These are phyloP conservation scores for Oncopodura yosiiana DNA, from an alignment of 1,140 invertebrate genomes.

Conservation along the genomic window DNA sequence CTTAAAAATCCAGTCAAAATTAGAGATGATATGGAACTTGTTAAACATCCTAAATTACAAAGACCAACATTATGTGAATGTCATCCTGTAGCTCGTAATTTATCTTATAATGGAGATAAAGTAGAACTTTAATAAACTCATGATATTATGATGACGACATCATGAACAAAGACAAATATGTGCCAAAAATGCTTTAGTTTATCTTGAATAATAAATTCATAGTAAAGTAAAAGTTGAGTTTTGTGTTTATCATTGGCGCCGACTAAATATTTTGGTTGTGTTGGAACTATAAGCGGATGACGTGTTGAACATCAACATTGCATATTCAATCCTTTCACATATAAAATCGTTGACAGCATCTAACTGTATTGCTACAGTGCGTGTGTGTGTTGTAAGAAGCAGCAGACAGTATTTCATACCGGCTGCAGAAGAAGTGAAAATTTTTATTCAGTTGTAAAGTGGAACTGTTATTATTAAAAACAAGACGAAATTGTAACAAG, in stretches of 20 bases:
- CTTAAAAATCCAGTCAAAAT: slow-evolving; percentile 51
- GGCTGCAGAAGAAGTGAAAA: too few relatives aligned
- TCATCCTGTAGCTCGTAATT: not conserved
- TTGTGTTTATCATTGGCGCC: slow-evolving; percentile 15
- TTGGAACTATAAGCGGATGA: slow-evolving; percentile 23
- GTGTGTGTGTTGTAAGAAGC: not conserved
- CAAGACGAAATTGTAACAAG: too few relatives aligned
- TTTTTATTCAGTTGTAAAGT: too few relatives aligned
- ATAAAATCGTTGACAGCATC: not conserved
- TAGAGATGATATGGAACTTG: slow-evolving; percentile 61
- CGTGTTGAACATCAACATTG: slow-evolving; percentile 15
- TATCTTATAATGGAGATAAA: slow-evolving; percentile 7
- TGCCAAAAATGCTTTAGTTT: too few relatives aligned
- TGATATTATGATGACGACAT: not conserved
- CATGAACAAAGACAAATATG: not conserved
- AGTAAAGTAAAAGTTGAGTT: too few relatives aligned
- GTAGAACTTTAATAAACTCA: slow-evolving; percentile 16
- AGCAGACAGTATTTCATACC: not conserved
- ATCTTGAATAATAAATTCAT: too few relatives aligned
- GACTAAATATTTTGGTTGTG: slow-evolving; percentile 4
- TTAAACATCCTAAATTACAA: slow-evolving; percentile 47
- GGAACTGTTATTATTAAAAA: too few relatives aligned
- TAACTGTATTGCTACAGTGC: not conserved
- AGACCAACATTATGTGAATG: slow-evolving; percentile 19
- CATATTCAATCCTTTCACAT: not conserved